phyloP scores from a whole-genome alignment of 2,113 vertebrate genomes.

The Gavia stellata region DNA sequence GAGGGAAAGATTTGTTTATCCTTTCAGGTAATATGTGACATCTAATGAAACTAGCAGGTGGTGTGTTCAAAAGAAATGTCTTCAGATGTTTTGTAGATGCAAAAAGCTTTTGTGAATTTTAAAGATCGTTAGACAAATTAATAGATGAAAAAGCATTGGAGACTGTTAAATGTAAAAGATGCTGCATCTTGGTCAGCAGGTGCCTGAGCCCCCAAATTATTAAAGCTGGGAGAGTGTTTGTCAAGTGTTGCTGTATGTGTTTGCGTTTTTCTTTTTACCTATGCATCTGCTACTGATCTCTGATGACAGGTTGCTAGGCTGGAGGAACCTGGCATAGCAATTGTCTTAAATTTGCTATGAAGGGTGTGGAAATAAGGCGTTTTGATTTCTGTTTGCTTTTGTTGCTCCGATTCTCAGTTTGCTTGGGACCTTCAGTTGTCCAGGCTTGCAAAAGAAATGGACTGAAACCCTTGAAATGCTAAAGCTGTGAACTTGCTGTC shows the following conservation, averaged over 20 bases:
- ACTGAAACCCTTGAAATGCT: neutral
- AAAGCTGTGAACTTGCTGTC: accelerated
- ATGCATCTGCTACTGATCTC: neutral
- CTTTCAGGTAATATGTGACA: accelerated
- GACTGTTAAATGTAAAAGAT: neutral
- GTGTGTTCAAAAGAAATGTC: accelerated
- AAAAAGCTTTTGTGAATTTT: neutral
- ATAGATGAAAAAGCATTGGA: neutral
- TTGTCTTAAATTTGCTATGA: neutral
- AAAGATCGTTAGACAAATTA: neutral
- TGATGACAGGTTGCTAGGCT: neutral
- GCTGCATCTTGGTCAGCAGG: neutral
- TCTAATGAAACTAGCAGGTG: neutral
- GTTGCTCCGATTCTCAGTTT: neutral
- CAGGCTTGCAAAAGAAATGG: neutral
- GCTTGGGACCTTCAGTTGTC: neutral
- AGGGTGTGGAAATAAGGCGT: neutral
- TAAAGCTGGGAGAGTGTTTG: neutral
- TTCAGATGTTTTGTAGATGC: neutral
- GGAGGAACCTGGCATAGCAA: neutral
- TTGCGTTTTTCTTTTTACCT: neutral
- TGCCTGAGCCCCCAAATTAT: neutral
- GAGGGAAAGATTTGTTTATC: neutral
- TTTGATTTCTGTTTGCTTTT: neutral
- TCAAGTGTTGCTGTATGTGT: neutral